Evolutionary conservation across 2,888 invertebrate species (phyloP).

Genomic region (Archips crataeganus): DNA sequence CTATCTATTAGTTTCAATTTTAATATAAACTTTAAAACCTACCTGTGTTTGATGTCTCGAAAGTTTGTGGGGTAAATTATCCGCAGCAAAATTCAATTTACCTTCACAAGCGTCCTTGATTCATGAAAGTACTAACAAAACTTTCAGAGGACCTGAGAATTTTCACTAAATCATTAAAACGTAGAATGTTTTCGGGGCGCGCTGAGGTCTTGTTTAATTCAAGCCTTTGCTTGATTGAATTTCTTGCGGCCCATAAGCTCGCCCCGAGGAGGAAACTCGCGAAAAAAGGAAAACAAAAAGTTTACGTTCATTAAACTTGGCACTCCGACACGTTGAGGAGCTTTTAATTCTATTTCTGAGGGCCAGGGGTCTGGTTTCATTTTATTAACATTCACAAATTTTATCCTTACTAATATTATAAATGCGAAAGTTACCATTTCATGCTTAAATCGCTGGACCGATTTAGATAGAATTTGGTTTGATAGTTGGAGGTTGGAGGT

Average conservation of each 20-base stretch:
- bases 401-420: background rate
- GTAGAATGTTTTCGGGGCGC: slow-evolving; percentile 13
- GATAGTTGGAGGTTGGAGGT: too few species aligned
- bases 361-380: background rate
- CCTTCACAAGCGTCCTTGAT: background rate
- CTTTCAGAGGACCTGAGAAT: slow-evolving; percentile 8
- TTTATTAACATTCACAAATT: slow-evolving; percentile 7
- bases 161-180: slow-evolving; percentile 16
- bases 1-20: background rate
- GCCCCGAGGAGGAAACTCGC: slow-evolving; percentile 20
- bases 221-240: slow-evolving; percentile 38
- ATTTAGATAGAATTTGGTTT: too few species aligned
- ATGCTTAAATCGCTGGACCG: too few species aligned
- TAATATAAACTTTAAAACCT: background rate
- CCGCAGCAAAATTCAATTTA: slow-evolving; percentile 1
- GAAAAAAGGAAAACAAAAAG: slow-evolving; percentile 37
- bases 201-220: slow-evolving; percentile 31
- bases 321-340: slow-evolving; percentile 30
- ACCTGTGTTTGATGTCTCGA: background rate
- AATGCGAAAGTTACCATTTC: too few species aligned
- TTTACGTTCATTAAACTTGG: slow-evolving; percentile 40
- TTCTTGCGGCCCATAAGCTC: slow-evolving; percentile 34
- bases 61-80: background rate
- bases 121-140: slow-evolving; percentile 15
- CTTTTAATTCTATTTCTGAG: slow-evolving; percentile 35